Evolutionary conservation across 2,113 vertebrate species (phyloP).

Genomic region (Daubentonia madagascariensis): DNA sequence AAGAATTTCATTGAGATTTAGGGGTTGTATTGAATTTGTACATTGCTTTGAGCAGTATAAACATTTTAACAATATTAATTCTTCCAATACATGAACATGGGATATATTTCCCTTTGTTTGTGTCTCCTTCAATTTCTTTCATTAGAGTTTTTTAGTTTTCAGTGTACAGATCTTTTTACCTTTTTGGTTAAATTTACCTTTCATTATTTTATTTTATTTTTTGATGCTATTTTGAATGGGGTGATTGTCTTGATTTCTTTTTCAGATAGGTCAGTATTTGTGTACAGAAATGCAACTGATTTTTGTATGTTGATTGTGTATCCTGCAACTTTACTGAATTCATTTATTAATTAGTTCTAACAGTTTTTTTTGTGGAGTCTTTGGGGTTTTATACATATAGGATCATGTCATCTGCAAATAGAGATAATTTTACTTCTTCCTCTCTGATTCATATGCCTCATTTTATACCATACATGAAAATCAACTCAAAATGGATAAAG

Average conservation of each 20-base stretch:
- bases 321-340: background rate
- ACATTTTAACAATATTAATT: background rate
- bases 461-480: background rate
- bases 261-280: background rate
- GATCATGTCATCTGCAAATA: background rate
- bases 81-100: background rate
- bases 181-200: background rate
- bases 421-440: background rate
- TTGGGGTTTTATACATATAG: background rate
- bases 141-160: background rate
- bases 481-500: background rate
- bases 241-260: background rate
- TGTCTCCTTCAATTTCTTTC: background rate
- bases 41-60: background rate
- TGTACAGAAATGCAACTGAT: background rate
- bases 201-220: background rate
- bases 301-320: background rate
- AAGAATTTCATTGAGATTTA: background rate
- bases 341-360: background rate
- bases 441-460: background rate
- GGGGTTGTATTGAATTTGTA: background rate
- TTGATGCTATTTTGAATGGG: background rate
- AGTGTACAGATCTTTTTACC: background rate
- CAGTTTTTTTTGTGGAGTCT: background rate
- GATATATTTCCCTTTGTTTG: background rate